Conservation (phyloP, 2,888 invertebrate species). For the Drosophila rubida region DNA sequence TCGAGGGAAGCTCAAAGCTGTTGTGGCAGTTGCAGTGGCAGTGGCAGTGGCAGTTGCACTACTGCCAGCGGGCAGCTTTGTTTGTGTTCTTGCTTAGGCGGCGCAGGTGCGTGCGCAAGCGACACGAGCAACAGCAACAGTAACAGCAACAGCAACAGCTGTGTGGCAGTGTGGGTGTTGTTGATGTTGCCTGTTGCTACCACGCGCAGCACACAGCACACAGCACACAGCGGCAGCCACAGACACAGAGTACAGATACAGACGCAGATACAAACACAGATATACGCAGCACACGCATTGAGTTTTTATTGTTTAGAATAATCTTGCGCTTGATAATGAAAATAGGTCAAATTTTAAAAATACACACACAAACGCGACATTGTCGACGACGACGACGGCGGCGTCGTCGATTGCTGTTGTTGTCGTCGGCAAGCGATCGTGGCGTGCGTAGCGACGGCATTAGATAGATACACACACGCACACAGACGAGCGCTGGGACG, state of each 20-base stretch:
- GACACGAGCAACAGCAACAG: constrained; percentile 33
- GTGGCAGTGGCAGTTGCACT: background rate
- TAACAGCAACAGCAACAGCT: constrained; percentile 33
- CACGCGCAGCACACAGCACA: constrained; percentile 46
- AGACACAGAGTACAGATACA: constrained; percentile 22
- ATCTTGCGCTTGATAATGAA: constrained; percentile 85
- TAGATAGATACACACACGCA: constrained; percentile 53
- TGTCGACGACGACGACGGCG: constrained; percentile 54
- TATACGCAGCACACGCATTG: constrained; percentile 47
- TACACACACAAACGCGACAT: constrained; percentile 77
- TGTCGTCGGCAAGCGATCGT: constrained; percentile 41
- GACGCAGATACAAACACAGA: constrained; percentile 33
- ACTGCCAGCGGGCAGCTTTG: constrained; percentile 4
- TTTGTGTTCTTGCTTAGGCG: constrained; percentile 17
- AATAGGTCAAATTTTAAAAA: constrained; percentile 85
- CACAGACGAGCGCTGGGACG: too few species aligned
- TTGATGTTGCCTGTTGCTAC: constrained; percentile 46
- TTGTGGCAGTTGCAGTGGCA: background rate
- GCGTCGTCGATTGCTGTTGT: constrained; percentile 8
- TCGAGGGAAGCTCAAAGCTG: too few species aligned
- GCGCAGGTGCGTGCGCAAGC: constrained; percentile 45
- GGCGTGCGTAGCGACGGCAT: constrained; percentile 61
- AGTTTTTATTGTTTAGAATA: constrained; percentile 84
- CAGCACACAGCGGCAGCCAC: constrained; percentile 32
- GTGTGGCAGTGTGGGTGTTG: constrained; percentile 21